Evolutionary conservation across 2,113 vertebrate species (phyloP), one percentile per base, ranked within the genome.

Genomic region (Paradisaea rubra): DNA sequence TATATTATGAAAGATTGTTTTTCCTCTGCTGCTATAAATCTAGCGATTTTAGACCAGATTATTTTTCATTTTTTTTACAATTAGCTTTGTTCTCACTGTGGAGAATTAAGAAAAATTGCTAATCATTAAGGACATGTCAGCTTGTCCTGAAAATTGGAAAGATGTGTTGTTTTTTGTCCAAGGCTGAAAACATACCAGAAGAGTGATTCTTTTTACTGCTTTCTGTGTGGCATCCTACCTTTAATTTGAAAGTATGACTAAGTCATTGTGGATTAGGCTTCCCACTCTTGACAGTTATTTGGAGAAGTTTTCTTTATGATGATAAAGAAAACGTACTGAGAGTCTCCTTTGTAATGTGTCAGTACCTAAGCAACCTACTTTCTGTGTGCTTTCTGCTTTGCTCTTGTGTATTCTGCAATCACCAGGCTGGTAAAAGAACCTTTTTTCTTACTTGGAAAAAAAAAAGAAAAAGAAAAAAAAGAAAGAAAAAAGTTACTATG

Each of bases 181-280:
- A 89, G 79, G 54, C 79, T 91, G 81, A 93, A 94, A 91, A 91
- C 45, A 52, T 83, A 87, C 19, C 37, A 72, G 66, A 82, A 64
- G 47, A 83, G 33, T 83, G 37, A 70, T 85, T 77, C 50, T 65
- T 91, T 73, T 85, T 72, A 41, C 21, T 91, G 61, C 61, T 78
- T 92, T 92, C 77, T 61, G 47, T 59, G 81, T 81, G 33, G 44
- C 2, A 0, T 85, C 68, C 74, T 91, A 86, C 79, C 71, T 95
- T 93, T 71, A 88, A 94, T 91, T 91, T 95, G 54, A 74, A 95
- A 95, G 68, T 86, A 90, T 95, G 87, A 83, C 84, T 94, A 81
- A 94, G 72, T 83, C 71, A 27, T 23, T 86, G 85, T 89, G 71
- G 63, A 89, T 88, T 89, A 91, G 44, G 35, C 91, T 94, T 96